phyloP scores from a whole-genome alignment of 2,797 vertebrate genomes.

The Myiotriccus ornatus region DNA sequence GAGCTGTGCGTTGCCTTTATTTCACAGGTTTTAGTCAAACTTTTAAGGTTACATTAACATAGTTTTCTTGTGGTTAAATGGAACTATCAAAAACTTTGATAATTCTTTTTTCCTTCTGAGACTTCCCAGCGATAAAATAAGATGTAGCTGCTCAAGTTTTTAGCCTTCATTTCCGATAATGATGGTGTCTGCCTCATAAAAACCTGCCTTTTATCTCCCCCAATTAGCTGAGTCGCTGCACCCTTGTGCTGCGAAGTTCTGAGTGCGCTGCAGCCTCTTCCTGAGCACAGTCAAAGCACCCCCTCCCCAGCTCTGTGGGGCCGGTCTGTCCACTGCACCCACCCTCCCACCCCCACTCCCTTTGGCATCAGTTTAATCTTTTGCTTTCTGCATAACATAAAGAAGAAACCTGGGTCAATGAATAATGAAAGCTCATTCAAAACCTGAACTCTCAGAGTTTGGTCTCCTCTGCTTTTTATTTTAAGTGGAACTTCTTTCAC shows the following conservation, averaged over 20 bases:
- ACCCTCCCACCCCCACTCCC: conserved; percentile 5
- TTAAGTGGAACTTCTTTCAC: conserved; percentile 60
- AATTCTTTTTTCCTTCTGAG: conserved; percentile 43
- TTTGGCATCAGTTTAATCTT: conserved; percentile 24
- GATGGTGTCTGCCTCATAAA: conserved; percentile 51
- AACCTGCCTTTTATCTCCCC: conserved; percentile 69
- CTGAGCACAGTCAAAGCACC: conserved; percentile 23
- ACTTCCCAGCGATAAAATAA: conserved; percentile 29
- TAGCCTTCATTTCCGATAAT: conserved; percentile 58
- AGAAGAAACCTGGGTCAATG: conserved; percentile 59
- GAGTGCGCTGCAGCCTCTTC: conserved; percentile 33
- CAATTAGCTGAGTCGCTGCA: conserved; percentile 70
- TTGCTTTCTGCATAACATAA: conserved; percentile 46
- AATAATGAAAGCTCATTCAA: conserved; percentile 68
- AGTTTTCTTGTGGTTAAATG: conserved; percentile 37
- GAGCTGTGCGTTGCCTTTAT: conserved; percentile 1
- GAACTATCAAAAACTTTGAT: conserved; percentile 40
- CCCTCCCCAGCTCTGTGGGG: conserved; percentile 15
- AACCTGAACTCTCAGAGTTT: background rate
- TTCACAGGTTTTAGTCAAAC: background rate
- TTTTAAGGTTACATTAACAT: conserved; percentile 34
- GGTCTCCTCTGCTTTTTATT: conserved; percentile 33
- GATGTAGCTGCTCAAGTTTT: conserved; percentile 24
- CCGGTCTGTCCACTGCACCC: conserved; percentile 33
- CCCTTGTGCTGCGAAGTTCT: conserved; percentile 59